A percentile compares a stretch with the other conserved stretches of the same genome.
phyloP scores from a whole-genome alignment of 2,888 invertebrate genomes.

The Aleiodes testaceus region DNA sequence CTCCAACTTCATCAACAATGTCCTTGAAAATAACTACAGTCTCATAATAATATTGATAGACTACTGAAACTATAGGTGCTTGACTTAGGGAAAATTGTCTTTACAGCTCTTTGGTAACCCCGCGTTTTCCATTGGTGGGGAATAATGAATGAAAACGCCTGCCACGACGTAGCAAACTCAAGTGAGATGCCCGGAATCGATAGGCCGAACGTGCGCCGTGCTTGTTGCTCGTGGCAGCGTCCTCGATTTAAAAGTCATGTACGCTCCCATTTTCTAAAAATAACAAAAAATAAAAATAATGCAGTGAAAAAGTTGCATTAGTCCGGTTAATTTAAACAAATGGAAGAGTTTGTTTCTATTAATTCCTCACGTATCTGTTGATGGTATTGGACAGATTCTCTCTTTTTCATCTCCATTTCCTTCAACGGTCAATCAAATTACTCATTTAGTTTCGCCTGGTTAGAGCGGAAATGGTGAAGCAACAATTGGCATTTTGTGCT shows the following conservation, averaged over 20 bases:
- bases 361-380: background rate
- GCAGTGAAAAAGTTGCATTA: slow-evolving; percentile 25
- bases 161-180: slow-evolving; percentile 13
- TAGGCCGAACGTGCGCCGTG: slow-evolving; percentile 29
- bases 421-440: background rate
- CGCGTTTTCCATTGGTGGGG: background rate
- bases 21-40: too few relatives aligned
- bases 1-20: too few relatives aligned
- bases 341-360: background rate
- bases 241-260: slow-evolving; percentile 55
- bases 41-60: too few relatives aligned
- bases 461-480: too few relatives aligned
- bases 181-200: slow-evolving; percentile 27
- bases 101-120: too few relatives aligned
- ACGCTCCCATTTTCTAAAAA: slow-evolving; percentile 53
- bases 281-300: slow-evolving; percentile 30
- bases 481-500: too few relatives aligned
- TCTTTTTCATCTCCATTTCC: background rate
- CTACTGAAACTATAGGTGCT: background rate
- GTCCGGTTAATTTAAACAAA: slow-evolving; percentile 5
- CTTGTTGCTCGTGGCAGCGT: slow-evolving; percentile 42
- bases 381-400: background rate
- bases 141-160: slow-evolving; percentile 32
- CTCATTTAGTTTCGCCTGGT: too few relatives aligned
- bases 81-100: background rate